Percentiles rank a stretch among this genome's conserved stretches.
phyloP scores from a whole-genome alignment of 2,797 vertebrate species.

The Pelobates cultripes region DNA sequence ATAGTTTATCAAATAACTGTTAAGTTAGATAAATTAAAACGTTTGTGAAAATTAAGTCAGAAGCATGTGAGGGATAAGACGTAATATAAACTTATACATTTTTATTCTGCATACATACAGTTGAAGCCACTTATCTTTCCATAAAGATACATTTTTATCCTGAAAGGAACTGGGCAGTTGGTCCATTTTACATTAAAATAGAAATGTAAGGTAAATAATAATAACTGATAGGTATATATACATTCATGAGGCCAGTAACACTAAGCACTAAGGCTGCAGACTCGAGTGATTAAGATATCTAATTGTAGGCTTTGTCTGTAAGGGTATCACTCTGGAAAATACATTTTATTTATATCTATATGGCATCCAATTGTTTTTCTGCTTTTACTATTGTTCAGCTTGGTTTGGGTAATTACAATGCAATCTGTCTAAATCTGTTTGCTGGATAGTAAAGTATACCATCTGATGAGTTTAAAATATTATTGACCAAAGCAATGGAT shows the following conservation, averaged over 20 bases:
- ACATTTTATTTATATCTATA: neutral
- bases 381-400: neutral
- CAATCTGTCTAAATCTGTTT: constrained; percentile 16
- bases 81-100: constrained; percentile 33
- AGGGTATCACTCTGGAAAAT: neutral
- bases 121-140: constrained; percentile 24
- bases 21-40: constrained; percentile 50
- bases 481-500: neutral
- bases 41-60: constrained; percentile 33
- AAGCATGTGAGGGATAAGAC: constrained; percentile 44
- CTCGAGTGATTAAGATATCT: no score
- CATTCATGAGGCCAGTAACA: neutral
- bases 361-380: neutral
- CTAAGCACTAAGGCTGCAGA: no score
- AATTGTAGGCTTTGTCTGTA: no score
- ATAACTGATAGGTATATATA: neutral
- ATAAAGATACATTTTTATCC: constrained; percentile 3
- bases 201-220: neutral
- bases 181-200: neutral
- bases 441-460: constrained; percentile 4
- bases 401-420: constrained; percentile 14
- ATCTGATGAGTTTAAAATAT: neutral
- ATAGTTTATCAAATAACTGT: constrained; percentile 39
- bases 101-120: constrained; percentile 10
- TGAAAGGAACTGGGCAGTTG: neutral